Conservation (phyloP, 2,113 vertebrate species). For the Cephalophus harveyi region DNA sequence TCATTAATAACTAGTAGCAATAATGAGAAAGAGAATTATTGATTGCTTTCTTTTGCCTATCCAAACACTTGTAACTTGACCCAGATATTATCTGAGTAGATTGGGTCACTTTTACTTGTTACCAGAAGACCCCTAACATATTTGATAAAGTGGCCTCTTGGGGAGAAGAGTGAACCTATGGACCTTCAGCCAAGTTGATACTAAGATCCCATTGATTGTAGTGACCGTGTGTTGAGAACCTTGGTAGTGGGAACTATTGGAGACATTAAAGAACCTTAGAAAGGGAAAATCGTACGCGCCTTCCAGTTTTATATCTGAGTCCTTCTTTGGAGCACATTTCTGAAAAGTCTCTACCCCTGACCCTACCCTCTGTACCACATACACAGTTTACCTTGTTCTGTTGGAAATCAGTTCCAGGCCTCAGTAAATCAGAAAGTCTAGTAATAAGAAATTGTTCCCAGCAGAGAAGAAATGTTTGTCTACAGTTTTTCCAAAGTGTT, state of each 20-base stretch:
- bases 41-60: conserved; percentile 10
- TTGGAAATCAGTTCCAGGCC: not conserved
- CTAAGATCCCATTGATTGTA: not conserved
- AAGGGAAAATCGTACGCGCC: not conserved
- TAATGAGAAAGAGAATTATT: not conserved
- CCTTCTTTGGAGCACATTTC: not conserved
- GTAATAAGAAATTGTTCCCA: not conserved
- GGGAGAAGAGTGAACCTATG: not conserved
- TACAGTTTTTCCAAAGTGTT: not conserved
- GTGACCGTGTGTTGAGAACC: not conserved
- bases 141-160: not conserved
- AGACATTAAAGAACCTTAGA: not conserved
- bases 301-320: not conserved
- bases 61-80: not conserved
- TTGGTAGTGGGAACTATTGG: not conserved
- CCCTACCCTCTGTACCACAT: not conserved
- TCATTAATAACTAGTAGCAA: not conserved
- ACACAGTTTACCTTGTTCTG: not conserved
- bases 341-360: not conserved
- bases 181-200: not conserved
- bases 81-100: not conserved
- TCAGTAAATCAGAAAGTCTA: conserved; percentile 1
- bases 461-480: conserved; percentile 14
- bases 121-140: not conserved
- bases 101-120: not conserved